These are phyloP conservation scores for Oncorhynchus nerka DNA, from an alignment of 2,113 vertebrate species.

Conservation along the genomic window DNA sequence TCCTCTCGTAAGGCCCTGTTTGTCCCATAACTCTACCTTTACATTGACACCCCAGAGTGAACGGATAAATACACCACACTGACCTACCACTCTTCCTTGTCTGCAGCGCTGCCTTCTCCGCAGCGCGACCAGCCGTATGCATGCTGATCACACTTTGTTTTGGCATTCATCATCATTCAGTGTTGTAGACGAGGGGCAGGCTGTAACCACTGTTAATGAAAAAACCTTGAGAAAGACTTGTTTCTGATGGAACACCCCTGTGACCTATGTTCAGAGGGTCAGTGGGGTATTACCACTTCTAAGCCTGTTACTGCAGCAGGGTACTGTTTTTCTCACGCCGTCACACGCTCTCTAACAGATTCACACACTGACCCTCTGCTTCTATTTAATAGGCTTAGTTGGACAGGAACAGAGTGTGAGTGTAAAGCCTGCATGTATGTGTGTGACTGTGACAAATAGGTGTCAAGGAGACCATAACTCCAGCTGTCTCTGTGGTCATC, in stretches of 20 bases:
- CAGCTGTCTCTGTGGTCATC: conserved; percentile 20
- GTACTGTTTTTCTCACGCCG: conserved; percentile 27
- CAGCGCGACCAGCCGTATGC: background rate
- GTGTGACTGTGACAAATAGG: conserved; percentile 11
- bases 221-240: background rate
- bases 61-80: conserved; percentile 19
- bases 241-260: background rate
- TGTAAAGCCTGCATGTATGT: conserved; percentile 1
- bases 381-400: conserved; percentile 53
- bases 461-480: background rate
- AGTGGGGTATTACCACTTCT: conserved; percentile 9
- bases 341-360: conserved; percentile 15
- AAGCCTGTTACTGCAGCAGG: conserved; percentile 35
- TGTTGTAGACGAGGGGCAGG: too few relatives aligned
- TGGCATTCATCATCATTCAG: background rate
- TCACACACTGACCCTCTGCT: conserved; percentile 19
- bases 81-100: background rate
- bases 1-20: conserved; percentile 22
- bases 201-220: too few relatives aligned
- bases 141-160: background rate
- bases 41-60: conserved; percentile 7
- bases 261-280: conserved; percentile 1
- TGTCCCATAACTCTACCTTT: conserved; percentile 37
- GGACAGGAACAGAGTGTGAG: background rate
- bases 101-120: background rate